Conservation (phyloP, 2,888 invertebrate species). For the Mamestra brassicae region DNA sequence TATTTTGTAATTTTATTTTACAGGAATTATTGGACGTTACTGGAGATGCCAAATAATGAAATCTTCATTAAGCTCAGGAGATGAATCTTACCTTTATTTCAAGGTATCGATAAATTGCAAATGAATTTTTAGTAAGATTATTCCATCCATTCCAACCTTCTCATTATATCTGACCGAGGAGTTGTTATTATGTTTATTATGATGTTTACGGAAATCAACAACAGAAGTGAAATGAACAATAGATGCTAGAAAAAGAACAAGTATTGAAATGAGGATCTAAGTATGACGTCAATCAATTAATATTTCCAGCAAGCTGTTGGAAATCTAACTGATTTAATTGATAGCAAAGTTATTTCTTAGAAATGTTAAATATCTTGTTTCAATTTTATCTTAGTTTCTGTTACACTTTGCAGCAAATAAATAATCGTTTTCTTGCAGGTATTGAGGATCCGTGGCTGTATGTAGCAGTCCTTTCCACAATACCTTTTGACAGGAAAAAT, state of each 20-base stretch:
- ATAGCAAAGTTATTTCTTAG: background rate
- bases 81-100: background rate
- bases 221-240: background rate
- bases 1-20: background rate
- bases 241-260: slow-evolving; percentile 11
- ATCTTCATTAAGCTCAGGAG: background rate
- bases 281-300: background rate
- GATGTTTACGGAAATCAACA: background rate
- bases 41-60: background rate
- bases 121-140: background rate
- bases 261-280: background rate
- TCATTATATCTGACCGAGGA: background rate
- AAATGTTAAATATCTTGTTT: too few species aligned
- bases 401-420: too few species aligned
- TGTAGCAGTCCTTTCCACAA: background rate
- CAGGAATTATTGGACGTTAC: background rate
- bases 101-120: background rate
- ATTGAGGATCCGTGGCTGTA: background rate
- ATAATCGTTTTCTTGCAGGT: background rate
- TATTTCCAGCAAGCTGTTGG: background rate
- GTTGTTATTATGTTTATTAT: background rate
- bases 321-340: background rate
- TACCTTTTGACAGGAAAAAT: background rate
- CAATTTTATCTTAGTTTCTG: too few species aligned
- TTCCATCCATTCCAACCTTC: background rate